Evolutionary conservation across 1,140 invertebrate species (phyloP).

Genomic region (Gyrodactylus salaris): DNA sequence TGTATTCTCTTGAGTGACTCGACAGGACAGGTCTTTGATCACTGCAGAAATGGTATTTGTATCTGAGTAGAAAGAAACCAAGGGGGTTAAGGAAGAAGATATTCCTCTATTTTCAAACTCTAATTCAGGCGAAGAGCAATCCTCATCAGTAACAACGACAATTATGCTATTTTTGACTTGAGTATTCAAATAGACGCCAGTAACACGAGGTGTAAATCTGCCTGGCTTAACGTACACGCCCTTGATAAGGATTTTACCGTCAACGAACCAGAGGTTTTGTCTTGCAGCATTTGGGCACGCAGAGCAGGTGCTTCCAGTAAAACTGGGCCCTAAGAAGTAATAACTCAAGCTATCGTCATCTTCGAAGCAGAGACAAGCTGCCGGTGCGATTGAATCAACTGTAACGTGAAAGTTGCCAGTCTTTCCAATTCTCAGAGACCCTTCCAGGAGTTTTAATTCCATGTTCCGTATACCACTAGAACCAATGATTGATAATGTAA

Average conservation of each 20-base stretch:
- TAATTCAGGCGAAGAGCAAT: neutral
- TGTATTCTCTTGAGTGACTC: neutral
- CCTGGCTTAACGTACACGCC: neutral
- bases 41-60: neutral
- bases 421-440: neutral
- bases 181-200: neutral
- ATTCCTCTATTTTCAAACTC: neutral
- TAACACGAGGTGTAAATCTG: neutral
- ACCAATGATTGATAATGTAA: neutral
- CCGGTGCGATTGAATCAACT: neutral
- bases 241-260: neutral
- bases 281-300: neutral
- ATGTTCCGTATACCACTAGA: neutral
- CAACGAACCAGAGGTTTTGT: neutral
- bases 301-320: neutral
- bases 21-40: neutral
- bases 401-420: neutral
- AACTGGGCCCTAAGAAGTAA: neutral
- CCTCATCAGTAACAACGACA: neutral
- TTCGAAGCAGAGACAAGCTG: neutral
- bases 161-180: neutral
- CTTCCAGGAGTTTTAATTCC: neutral
- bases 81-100: neutral
- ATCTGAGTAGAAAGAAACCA: neutral
- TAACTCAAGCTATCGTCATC: neutral